Percentiles rank a stretch among this genome's conserved stretches.
Conservation (phyloP, 2,797 vertebrate genomes). For the Sebastolobus alascanus region DNA sequence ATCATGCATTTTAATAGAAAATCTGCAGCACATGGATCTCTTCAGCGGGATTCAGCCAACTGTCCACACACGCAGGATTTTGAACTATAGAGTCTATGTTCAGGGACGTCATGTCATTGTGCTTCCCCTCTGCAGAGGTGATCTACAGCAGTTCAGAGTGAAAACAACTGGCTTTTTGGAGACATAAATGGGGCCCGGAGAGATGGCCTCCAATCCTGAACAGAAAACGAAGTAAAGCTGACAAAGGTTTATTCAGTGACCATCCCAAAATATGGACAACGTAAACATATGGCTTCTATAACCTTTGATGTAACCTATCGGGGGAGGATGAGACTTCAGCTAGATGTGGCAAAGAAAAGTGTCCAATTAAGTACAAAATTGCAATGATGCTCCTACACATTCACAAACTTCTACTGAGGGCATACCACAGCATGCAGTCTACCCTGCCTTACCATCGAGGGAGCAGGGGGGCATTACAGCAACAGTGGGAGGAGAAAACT, state of each 20-base stretch:
- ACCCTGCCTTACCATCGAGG: conserved; percentile 77
- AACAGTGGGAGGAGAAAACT: conserved; percentile 81
- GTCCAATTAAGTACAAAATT: conserved; percentile 77
- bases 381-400: conserved; percentile 81
- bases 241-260: conserved; percentile 34
- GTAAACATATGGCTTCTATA: conserved; percentile 69
- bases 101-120: conserved; percentile 25
- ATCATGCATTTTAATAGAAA: conserved; percentile 72
- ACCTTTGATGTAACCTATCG: conserved; percentile 42
- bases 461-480: conserved; percentile 76
- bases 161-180: conserved; percentile 20
- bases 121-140: conserved; percentile 52
- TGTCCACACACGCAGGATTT: conserved; percentile 30
- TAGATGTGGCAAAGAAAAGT: conserved; percentile 71
- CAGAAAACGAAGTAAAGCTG: conserved; percentile 33
- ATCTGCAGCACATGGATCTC: conserved; percentile 56
- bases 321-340: conserved; percentile 57
- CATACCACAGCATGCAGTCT: conserved; percentile 84
- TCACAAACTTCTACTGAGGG: conserved; percentile 83
- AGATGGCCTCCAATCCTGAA: conserved; percentile 51
- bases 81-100: conserved; percentile 16
- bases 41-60: conserved; percentile 42
- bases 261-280: conserved; percentile 24
- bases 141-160: conserved; percentile 29
- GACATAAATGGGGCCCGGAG: conserved; percentile 8